Evolutionary conservation across 1,140 invertebrate species (phyloP).

Genomic region (Agrypnia vestita): DNA sequence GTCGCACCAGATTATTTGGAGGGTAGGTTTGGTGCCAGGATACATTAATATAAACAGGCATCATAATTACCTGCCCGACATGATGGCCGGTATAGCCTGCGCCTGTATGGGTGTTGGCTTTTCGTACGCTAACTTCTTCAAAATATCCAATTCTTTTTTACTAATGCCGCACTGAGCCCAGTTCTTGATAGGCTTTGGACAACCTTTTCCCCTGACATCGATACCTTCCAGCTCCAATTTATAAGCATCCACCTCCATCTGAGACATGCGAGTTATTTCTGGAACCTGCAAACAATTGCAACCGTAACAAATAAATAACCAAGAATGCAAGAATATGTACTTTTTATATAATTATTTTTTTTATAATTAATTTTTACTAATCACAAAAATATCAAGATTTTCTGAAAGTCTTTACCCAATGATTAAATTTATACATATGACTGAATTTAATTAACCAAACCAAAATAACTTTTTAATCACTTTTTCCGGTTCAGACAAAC

Average conservation of each 20-base stretch:
- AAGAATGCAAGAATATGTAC: neutral
- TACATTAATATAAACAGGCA: too few species aligned
- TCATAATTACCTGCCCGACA: slow-evolving; percentile 82
- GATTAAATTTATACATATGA: too few species aligned
- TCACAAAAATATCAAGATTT: neutral
- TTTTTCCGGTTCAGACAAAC: too few species aligned
- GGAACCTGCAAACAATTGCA: slow-evolving; percentile 68
- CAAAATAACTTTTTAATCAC: too few species aligned
- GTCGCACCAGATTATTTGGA: neutral
- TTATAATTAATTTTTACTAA: too few species aligned
- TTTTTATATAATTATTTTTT: too few species aligned
- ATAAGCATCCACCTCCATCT: slow-evolving; percentile 90
- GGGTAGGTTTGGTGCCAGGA: too few species aligned
- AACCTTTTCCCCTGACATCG: slow-evolving; percentile 88
- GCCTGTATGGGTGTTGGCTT: slow-evolving; percentile 99
- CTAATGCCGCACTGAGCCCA: slow-evolving; percentile 99
- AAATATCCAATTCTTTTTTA: slow-evolving; percentile 94
- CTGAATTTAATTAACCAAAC: too few species aligned
- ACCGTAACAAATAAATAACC: neutral
- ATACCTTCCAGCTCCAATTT: slow-evolving; percentile 90
- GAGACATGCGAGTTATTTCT: slow-evolving; percentile 90
- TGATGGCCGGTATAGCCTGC: slow-evolving; percentile 98
- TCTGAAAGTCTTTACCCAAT: too few species aligned
- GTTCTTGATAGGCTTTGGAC: slow-evolving; percentile 95
- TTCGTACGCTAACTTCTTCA: slow-evolving; percentile 95